A percentile compares a stretch with the other conserved stretches of the same genome.
phyloP scores from a whole-genome alignment of 1,140 invertebrate species.

The Lepidurus arcticus region DNA sequence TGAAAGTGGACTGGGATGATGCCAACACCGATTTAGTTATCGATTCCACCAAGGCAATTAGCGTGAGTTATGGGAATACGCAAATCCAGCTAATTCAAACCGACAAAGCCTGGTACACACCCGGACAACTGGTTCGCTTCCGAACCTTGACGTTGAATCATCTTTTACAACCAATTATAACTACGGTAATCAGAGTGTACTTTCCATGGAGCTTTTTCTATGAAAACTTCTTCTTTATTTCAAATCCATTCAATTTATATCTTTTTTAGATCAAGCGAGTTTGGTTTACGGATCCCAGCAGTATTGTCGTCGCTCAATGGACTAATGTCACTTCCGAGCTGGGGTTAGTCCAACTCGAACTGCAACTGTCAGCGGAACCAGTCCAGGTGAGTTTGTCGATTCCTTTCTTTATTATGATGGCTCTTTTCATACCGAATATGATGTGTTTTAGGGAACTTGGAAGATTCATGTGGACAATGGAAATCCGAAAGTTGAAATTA shows the following conservation, averaged over 20 bases:
- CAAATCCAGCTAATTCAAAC: slow-evolving; percentile 52
- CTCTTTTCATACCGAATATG: neutral
- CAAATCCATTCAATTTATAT: neutral
- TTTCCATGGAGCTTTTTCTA: slow-evolving; percentile 30
- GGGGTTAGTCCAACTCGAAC: slow-evolving; percentile 52
- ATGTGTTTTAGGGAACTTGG: slow-evolving; percentile 51
- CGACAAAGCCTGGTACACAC: slow-evolving; percentile 58
- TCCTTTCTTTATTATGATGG: neutral
- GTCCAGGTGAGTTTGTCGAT: slow-evolving; percentile 44
- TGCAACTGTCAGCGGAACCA: slow-evolving; percentile 52
- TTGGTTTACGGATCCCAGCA: slow-evolving; percentile 56
- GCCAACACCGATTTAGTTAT: slow-evolving; percentile 50
- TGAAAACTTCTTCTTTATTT: neutral
- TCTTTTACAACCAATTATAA: slow-evolving; percentile 48
- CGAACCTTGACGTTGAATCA: slow-evolving; percentile 50
- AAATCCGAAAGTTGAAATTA: slow-evolving; percentile 10
- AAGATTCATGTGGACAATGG: slow-evolving; percentile 49
- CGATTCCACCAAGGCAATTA: slow-evolving; percentile 45
- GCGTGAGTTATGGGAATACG: slow-evolving; percentile 43
- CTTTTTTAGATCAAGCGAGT: slow-evolving; percentile 50
- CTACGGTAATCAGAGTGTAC: slow-evolving; percentile 41
- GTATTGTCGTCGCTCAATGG: slow-evolving; percentile 55
- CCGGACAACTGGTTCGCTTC: slow-evolving; percentile 54
- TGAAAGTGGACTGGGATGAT: slow-evolving; percentile 35
- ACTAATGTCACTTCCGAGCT: slow-evolving; percentile 49